Base-by-base conservation (phyloP, 2,888 invertebrate genomes). In the Amiota mariae region DNA sequence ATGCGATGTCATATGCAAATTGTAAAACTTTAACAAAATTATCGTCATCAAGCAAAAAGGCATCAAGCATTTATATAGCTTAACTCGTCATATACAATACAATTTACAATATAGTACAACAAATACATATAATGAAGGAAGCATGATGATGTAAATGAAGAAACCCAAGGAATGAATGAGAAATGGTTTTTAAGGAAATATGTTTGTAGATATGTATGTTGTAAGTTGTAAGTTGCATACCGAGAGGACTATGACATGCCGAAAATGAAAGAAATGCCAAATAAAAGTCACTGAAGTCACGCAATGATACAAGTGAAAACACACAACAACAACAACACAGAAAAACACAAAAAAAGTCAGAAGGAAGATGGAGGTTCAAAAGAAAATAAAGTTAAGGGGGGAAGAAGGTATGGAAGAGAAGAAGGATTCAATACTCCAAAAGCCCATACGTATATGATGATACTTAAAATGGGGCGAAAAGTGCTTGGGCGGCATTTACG, bases 11-110 rank as follows among this genome's bases (percentile, higher is more conserved):
- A 24, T 68, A 64, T 64, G 71, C 71, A 72, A 64, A 72, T 72
- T 68, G 64, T 51, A 54, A 72, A 63, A 72, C 63, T 77, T 80
- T 77, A 78, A 78, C 77, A 76, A 80, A 80, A 80, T 80, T 77
- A 80, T 78, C 76, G 76, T 77, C 77, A 80, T 80, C 77, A 78
- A 73, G 49, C 61, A 47, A 64, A 18, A 72, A 67, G 51, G 24
- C 67, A 67, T 51, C 51, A 67, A 68, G 51, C 67, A 68, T 68
- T 68, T 68, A 68, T 68, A 68, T 24, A 51, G 67, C 67, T 68
- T 49, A 68, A 68, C 54, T 68, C 54, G 54, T 68, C 67, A 67
- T 24, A 63, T 66, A 66, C 66, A 48, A 48, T 36, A n/a, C 10
- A 18, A 57, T 11, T 2, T 57, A 11, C 15, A 57, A 57, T 18